Base-by-base conservation (phyloP, 35 echinoderm and acorn worm genomes). In the Ophioderma brevispina region DNA sequence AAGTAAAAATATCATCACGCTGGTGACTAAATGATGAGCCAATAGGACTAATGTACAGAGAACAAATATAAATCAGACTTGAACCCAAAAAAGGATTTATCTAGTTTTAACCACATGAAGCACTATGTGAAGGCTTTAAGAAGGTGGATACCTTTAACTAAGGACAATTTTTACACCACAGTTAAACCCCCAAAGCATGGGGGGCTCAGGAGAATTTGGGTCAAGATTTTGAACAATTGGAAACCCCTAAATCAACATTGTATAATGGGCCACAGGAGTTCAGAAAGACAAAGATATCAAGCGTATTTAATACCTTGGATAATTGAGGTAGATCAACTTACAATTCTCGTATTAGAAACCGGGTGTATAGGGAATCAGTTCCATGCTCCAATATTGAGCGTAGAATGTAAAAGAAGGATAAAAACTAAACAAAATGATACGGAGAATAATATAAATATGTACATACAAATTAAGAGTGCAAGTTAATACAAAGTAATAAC, bases 241-340 rank as follows among this genome's bases (percentile, higher is more conserved):
- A 70, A 70, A 70, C 10, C 59, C 59, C 59, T 30, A 70, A 70
- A 70, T 70, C 28, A 70, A 70, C 59, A 70, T 25, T 70, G 23
- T 70, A 8, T 25, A 30, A 70, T 2, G 59, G 59, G 59, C 59
- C n/a, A 70, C 59, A 70, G 28, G 28, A 25, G 10, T 70, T 70
- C 59, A 70, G 59, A 70, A 70, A 70, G 59, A 70, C 59, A 70
- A 25, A 70, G n/a, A 70, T 70, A 70, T 70, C 59, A 70, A 70
- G 59, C 2, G 5, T 25, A 70, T 70, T 25, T 70, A 70, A 70
- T 25, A 70, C 23, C 5, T 70, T 25, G 4, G 5, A 70, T 13
- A 70, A 6, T 25, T 70, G 59, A 25, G 59, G 59, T 70, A 70
- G n/a, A 70, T 70, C 59, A 70, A 70, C 28, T 70, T 70, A 70